These are phyloP conservation scores for Squalus acanthias DNA, from an alignment of 2,797 vertebrate species.

Conservation along the genomic window DNA sequence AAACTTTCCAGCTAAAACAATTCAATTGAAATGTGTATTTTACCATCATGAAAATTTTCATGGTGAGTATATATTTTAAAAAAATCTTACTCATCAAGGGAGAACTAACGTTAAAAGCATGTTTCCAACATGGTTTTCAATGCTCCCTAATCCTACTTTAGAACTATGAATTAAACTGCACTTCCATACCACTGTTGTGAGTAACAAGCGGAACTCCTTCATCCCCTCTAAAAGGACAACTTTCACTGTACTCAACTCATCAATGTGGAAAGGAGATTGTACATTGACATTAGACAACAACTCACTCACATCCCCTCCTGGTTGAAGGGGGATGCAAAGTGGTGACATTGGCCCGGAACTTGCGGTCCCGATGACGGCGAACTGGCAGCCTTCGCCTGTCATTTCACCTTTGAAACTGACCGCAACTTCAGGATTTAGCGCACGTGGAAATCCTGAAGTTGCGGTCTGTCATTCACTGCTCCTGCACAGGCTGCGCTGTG, in stretches of 20 bases:
- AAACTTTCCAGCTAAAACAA: background rate
- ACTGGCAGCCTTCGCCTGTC: no score
- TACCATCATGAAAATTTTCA: background rate
- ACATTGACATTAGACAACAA: background rate
- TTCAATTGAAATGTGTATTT: background rate
- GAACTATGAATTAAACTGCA: background rate
- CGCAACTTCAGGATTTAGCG: no score
- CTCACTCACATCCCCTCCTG: background rate
- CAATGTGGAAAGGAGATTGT: background rate
- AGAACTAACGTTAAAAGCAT: background rate
- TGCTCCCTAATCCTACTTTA: background rate
- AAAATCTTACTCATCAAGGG: background rate
- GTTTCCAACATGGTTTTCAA: background rate
- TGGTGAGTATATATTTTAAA: background rate
- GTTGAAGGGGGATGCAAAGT: background rate
- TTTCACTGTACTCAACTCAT: background rate
- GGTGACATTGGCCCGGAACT: background rate
- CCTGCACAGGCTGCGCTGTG: no score
- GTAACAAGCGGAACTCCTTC: background rate
- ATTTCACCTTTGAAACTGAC: no score
- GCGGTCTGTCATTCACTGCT: no score
- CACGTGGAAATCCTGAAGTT: no score
- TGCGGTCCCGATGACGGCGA: no score
- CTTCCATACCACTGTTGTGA: background rate
- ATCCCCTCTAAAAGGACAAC: background rate